phyloP scores from a whole-genome alignment of 1,140 invertebrate species.

The Antheraea mylitta region DNA sequence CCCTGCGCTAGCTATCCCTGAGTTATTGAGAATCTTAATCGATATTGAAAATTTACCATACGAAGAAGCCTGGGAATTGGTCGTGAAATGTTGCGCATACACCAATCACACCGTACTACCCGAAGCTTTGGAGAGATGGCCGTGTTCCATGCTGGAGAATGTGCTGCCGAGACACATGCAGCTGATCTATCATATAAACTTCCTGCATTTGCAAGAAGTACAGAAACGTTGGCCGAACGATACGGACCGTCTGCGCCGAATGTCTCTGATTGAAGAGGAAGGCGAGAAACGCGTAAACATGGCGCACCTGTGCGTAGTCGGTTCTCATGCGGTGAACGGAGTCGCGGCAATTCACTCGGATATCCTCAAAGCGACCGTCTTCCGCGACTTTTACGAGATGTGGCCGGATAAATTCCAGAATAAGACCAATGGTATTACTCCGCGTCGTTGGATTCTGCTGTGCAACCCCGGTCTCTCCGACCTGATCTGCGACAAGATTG shows the following conservation, averaged over 20 bases:
- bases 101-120: conserved; percentile 99
- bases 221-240: conserved; percentile 91
- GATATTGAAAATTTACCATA: conserved; percentile 96
- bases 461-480: conserved; percentile 98
- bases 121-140: conserved; percentile 99
- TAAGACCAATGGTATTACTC: conserved; percentile 99
- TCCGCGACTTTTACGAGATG: conserved; percentile 96
- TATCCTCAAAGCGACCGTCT: conserved; percentile 92
- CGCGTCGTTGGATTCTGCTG: conserved; percentile 96
- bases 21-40: conserved; percentile 96
- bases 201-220: conserved; percentile 89
- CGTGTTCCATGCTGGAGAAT: conserved; percentile 90
- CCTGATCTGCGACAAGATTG: conserved; percentile 98
- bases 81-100: conserved; percentile 94
- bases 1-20: conserved; percentile 98
- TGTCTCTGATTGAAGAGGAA: conserved; percentile 97
- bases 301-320: conserved; percentile 97
- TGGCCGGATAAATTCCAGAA: conserved; percentile 99
- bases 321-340: conserved; percentile 98
- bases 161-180: conserved; percentile 97
- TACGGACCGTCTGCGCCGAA: conserved; percentile 90
- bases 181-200: conserved; percentile 99
- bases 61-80: conserved; percentile 98
- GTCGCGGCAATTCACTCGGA: conserved; percentile 98
- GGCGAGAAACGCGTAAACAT: conserved; percentile 98